phyloP scores from a whole-genome alignment of 2,888 invertebrate species.

The Diarsia brunnea region DNA sequence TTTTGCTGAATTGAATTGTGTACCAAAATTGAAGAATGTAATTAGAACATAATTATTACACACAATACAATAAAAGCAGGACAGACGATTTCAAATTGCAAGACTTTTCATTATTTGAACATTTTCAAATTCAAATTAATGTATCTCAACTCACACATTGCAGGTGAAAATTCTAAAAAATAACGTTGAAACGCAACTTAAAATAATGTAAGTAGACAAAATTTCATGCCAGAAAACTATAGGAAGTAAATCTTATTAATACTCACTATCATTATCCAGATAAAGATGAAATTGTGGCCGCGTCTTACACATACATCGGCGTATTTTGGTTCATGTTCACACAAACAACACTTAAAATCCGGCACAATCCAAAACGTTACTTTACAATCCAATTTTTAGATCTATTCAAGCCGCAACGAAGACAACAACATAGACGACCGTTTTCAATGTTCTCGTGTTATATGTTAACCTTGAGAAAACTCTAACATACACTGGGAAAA shows the following conservation, averaged over 20 bases:
- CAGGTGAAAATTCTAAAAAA: not conserved
- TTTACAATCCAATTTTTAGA: conserved; percentile 48
- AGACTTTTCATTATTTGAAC: not conserved
- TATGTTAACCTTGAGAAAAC: conserved; percentile 62
- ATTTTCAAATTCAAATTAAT: not conserved
- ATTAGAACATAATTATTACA: not conserved
- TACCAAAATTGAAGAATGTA: conserved; percentile 5
- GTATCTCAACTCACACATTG: conserved; percentile 16
- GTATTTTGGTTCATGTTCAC: conserved; percentile 49
- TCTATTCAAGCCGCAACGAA: conserved; percentile 24
- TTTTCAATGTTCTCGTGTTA: conserved; percentile 50
- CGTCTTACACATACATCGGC: conserved; percentile 27
- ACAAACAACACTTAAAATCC: conserved; percentile 43
- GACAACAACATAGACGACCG: conserved; percentile 40
- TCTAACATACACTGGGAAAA: conserved; percentile 65
- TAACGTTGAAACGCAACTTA: conserved; percentile 7
- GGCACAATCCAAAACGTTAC: conserved; percentile 45
- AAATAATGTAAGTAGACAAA: conserved; percentile 16
- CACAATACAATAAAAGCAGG: not conserved
- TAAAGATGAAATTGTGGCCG: conserved; percentile 31
- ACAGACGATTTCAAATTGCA: not conserved
- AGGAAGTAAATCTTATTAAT: conserved; percentile 18
- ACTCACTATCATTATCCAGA: conserved; percentile 63
- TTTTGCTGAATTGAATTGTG: not conserved
- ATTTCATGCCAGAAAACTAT: conserved; percentile 53